Evolutionary conservation across 2,113 vertebrate species (phyloP).

Genomic region (Astur gentilis): DNA sequence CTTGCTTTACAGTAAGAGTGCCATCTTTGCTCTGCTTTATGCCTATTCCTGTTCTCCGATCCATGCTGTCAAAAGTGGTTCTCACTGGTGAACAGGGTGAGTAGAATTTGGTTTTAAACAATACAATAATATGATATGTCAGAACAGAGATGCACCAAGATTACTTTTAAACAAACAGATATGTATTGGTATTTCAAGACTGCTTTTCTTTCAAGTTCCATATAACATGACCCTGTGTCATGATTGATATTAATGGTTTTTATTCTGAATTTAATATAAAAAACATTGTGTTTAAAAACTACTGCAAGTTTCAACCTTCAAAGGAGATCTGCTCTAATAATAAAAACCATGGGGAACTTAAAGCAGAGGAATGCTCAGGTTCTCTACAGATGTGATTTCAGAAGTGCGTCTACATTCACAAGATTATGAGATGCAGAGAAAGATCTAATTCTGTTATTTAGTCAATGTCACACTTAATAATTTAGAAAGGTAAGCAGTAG

Average conservation of each 20-base stretch:
- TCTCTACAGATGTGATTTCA: not conserved
- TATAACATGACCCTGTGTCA: not conserved
- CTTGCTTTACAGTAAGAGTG: constrained; percentile 77
- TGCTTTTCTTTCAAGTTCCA: not conserved
- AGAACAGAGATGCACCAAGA: not conserved
- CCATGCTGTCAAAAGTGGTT: constrained; percentile 93
- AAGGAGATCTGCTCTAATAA: not conserved
- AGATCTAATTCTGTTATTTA: not conserved
- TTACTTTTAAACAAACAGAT: not conserved
- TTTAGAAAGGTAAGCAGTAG: not conserved
- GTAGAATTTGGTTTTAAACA: constrained; percentile 6
- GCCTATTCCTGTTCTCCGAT: constrained; percentile 88
- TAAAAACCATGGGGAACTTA: not conserved
- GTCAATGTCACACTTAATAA: not conserved
- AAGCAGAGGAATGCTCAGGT: not conserved
- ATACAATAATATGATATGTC: not conserved
- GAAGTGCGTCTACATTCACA: not conserved
- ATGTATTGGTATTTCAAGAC: not conserved
- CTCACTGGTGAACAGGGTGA: constrained; percentile 87
- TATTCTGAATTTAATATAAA: not conserved
- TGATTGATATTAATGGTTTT: not conserved
- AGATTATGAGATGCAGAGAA: not conserved
- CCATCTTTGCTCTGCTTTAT: constrained; percentile 81
- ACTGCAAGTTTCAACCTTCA: not conserved
- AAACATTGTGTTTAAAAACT: not conserved